Evolutionary conservation across 2,797 vertebrate genomes (phyloP).

Genomic region (Ptychobarbus kaznakovi): DNA sequence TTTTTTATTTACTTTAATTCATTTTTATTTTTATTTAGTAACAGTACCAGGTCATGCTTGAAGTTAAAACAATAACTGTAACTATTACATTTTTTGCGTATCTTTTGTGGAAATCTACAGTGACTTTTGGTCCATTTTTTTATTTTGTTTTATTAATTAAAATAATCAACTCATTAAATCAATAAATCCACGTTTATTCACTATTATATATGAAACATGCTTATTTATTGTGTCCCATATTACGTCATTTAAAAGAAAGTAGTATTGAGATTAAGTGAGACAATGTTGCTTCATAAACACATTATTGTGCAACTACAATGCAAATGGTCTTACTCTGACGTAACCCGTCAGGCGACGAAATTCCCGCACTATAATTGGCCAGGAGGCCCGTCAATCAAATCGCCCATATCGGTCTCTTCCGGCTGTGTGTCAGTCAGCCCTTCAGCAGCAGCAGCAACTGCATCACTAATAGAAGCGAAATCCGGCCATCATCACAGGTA

Average conservation of each 20-base stretch:
- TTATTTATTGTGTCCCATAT: neutral
- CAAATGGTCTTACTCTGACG: slow-evolving; percentile 39
- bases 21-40: neutral
- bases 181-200: neutral
- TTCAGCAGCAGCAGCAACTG: slow-evolving; percentile 12
- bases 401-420: slow-evolving; percentile 46
- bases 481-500: slow-evolving; percentile 50
- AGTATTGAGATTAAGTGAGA: neutral
- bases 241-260: neutral
- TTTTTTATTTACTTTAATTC: neutral
- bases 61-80: neutral
- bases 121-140: too few species aligned
- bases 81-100: too few species aligned
- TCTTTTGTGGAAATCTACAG: too few species aligned
- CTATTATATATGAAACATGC: neutral
- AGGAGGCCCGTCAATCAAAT: slow-evolving; percentile 19
- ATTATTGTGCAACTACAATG: slow-evolving; percentile 23
- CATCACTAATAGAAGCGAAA: neutral
- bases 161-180: neutral
- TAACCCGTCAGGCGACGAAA: slow-evolving; percentile 55
- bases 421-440: slow-evolving; percentile 28
- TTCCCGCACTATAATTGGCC: slow-evolving; percentile 44
- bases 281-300: neutral
- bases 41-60: neutral
- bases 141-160: neutral